Percentiles rank a stretch among this genome's conserved stretches.
phyloP scores from a whole-genome alignment of 30 jellyfish, hydroid and myxozoan genomes.

The Pelagia noctiluca region DNA sequence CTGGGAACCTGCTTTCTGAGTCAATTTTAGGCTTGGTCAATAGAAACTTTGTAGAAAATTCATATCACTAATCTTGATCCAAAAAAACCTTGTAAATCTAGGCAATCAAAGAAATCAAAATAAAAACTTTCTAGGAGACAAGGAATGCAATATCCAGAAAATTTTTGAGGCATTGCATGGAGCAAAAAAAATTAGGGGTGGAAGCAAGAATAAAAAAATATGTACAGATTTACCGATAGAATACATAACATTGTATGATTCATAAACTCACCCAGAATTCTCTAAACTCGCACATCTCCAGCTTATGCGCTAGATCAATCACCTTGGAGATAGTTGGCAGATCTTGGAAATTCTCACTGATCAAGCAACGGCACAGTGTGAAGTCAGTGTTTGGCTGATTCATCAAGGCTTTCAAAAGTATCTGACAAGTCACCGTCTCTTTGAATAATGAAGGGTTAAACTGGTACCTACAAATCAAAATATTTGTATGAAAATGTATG shows the following conservation, averaged over 20 bases:
- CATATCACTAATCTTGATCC: too few relatives aligned
- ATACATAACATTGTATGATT: not conserved
- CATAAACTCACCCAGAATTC: conserved; percentile 86
- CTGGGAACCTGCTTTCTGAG: too few relatives aligned
- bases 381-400: conserved; percentile 94
- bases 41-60: too few relatives aligned
- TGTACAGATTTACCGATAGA: not conserved
- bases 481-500: too few relatives aligned
- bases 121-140: too few relatives aligned
- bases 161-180: too few relatives aligned
- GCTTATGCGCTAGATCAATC: conserved; percentile 71
- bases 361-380: conserved; percentile 86
- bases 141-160: too few relatives aligned
- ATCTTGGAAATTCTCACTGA: conserved; percentile 82
- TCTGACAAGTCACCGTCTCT: conserved; percentile 93
- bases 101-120: too few relatives aligned
- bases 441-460: conserved; percentile 90
- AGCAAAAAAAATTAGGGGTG: too few relatives aligned
- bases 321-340: conserved; percentile 82
- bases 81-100: too few relatives aligned
- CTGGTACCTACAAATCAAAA: conserved; percentile 83
- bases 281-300: conserved; percentile 91
- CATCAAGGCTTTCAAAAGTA: conserved; percentile 90
- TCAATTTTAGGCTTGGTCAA: too few relatives aligned
- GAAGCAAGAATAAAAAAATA: too few relatives aligned